Conservation (phyloP, 2,113 vertebrate species). For the Jaculus jaculus region DNA sequence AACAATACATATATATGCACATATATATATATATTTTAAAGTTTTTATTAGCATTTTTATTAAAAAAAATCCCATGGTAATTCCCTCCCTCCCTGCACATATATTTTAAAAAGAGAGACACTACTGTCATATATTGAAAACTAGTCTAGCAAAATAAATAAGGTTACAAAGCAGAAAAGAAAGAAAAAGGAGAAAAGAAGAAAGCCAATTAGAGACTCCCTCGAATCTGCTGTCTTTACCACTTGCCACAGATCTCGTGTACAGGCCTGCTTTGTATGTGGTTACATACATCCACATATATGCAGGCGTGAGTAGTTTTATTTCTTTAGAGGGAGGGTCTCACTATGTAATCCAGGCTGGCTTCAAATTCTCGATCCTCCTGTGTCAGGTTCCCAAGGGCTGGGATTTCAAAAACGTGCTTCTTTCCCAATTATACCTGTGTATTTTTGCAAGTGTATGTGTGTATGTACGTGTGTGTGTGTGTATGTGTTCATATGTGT, state of each 20-base stretch:
- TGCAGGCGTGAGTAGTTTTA: neutral
- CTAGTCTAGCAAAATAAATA: neutral
- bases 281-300: too few species aligned
- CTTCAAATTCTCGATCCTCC: neutral
- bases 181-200: neutral
- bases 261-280: neutral
- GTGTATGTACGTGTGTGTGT: too few species aligned
- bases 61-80: too few species aligned
- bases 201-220: neutral
- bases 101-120: neutral
- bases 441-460: too few species aligned
- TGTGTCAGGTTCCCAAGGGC: neutral
- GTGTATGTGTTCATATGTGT: too few species aligned
- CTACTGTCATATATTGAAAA: neutral
- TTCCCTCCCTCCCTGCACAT: too few species aligned
- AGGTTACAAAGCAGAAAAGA: slow-evolving; percentile 1
- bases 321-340: neutral
- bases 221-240: neutral
- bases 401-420: neutral
- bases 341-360: neutral
- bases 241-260: neutral
- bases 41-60: too few species aligned
- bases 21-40: too few species aligned
- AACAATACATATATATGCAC: too few species aligned
- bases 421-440: too few species aligned